Evolutionary conservation across 1,140 invertebrate genomes (phyloP).

Genomic region (Reticulitermes speratus): DNA sequence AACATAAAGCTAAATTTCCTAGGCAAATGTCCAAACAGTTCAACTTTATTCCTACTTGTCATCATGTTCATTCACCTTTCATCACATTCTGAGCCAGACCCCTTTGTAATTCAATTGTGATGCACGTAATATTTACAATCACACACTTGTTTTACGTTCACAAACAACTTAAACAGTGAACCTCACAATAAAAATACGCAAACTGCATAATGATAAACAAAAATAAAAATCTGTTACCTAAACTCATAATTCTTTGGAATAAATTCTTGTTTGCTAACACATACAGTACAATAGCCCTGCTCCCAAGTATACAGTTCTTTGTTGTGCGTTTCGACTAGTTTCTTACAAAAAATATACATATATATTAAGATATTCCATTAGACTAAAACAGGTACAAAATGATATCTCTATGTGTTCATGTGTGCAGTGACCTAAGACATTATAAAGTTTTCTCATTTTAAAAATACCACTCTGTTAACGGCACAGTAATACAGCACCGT

Average conservation of each 20-base stretch:
- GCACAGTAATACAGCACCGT: background rate
- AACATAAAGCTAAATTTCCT: background rate
- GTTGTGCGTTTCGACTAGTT: slow-evolving; percentile 18
- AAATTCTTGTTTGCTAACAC: background rate
- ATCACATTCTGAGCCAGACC: no score
- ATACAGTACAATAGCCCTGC: background rate
- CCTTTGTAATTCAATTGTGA: no score
- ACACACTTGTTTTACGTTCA: background rate
- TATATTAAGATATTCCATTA: background rate
- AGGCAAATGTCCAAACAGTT: background rate
- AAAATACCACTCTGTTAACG: background rate
- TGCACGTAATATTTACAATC: background rate
- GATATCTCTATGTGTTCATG: background rate
- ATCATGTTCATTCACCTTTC: background rate
- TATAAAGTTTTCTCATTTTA: background rate
- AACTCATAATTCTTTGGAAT: background rate
- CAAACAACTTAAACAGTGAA: background rate
- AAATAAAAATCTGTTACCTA: background rate
- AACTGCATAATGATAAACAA: background rate
- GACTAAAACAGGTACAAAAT: slow-evolving; percentile 8
- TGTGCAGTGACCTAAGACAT: background rate
- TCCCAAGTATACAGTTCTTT: background rate
- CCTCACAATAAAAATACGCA: background rate
- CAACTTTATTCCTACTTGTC: background rate
- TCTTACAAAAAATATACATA: slow-evolving; percentile 18